Percentiles rank a stretch among this genome's conserved stretches.
These are phyloP conservation scores for Phlogophora meticulosa DNA, from an alignment of 2,888 invertebrate species.

Conservation along the genomic window DNA sequence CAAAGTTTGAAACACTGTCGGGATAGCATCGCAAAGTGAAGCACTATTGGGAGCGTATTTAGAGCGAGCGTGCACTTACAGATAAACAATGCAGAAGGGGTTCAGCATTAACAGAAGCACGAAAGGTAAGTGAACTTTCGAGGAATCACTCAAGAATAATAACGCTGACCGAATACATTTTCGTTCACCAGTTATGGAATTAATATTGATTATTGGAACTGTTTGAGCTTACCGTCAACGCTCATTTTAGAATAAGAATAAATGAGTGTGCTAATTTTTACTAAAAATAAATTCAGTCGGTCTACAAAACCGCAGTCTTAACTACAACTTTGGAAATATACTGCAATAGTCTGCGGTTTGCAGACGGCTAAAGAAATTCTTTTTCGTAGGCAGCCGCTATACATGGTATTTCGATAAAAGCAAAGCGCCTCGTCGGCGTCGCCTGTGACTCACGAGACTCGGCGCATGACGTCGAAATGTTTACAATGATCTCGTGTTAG, in stretches of 20 bases:
- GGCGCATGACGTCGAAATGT: slow-evolving; percentile 71
- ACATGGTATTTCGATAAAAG: slow-evolving; percentile 78
- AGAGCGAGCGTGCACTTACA: slow-evolving; percentile 78
- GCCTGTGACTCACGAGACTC: slow-evolving; percentile 77
- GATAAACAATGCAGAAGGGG: slow-evolving; percentile 78
- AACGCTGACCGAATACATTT: slow-evolving; percentile 54
- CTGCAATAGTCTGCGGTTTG: slow-evolving; percentile 37
- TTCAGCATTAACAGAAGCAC: slow-evolving; percentile 64
- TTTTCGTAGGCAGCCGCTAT: slow-evolving; percentile 69
- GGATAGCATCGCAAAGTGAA: slow-evolving; percentile 65
- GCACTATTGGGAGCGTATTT: slow-evolving; percentile 73
- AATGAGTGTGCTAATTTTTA: slow-evolving; percentile 4
- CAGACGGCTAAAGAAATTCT: slow-evolving; percentile 39
- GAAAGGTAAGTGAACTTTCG: slow-evolving; percentile 74
- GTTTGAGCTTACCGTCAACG: not conserved
- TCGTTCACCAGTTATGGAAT: slow-evolving; percentile 15
- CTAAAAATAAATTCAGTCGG: slow-evolving; percentile 18
- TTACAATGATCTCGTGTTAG: slow-evolving; percentile 65
- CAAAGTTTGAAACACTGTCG: slow-evolving; percentile 37
- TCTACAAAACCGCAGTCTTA: slow-evolving; percentile 32
- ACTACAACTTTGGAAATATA: slow-evolving; percentile 1
- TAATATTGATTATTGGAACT: slow-evolving; percentile 9
- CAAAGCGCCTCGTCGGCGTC: slow-evolving; percentile 65
- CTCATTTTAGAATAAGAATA: slow-evolving; percentile 11
- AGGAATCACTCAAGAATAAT: slow-evolving; percentile 59